A percentile compares a stretch with the other conserved stretches of the same genome.
phyloP scores from a whole-genome alignment of 2,797 vertebrate species.

The Mormyrus hasselquistii region DNA sequence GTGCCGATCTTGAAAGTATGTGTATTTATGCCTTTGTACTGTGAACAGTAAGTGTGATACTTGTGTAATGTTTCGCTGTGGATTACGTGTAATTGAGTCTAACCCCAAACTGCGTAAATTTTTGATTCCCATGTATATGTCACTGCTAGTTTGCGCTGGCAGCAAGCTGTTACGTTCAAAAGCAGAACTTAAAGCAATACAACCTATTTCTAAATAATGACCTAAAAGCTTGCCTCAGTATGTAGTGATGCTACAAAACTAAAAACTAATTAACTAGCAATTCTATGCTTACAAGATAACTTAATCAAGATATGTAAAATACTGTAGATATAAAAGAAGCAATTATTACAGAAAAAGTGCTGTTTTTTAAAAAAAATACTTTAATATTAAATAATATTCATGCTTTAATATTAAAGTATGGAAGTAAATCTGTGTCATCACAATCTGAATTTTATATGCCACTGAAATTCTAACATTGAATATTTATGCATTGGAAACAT shows the following conservation, averaged over 20 bases:
- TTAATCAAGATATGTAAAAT: background rate
- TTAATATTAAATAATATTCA: background rate
- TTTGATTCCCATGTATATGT: background rate
- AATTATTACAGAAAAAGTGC: background rate
- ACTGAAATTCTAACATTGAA: too few relatives aligned
- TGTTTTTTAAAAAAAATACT: background rate
- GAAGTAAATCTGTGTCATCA: too few relatives aligned
- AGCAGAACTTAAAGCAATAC: background rate
- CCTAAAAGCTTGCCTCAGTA: background rate
- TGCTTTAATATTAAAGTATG: background rate
- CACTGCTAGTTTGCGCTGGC: background rate
- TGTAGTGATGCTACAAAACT: background rate
- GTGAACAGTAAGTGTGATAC: background rate
- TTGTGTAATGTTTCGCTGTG: background rate
- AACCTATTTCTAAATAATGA: background rate
- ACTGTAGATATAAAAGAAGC: background rate
- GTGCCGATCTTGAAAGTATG: background rate
- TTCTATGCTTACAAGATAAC: background rate
- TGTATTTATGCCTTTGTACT: background rate
- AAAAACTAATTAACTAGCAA: background rate
- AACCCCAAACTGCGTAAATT: background rate
- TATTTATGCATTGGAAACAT: too few relatives aligned
- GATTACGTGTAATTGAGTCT: background rate
- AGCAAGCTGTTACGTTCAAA: background rate
- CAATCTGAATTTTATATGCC: too few relatives aligned